Percentiles rank a stretch among this genome's conserved stretches.
Evolutionary conservation across 1,140 invertebrate genomes (phyloP).

Genomic region (Heliothis subflexa): DNA sequence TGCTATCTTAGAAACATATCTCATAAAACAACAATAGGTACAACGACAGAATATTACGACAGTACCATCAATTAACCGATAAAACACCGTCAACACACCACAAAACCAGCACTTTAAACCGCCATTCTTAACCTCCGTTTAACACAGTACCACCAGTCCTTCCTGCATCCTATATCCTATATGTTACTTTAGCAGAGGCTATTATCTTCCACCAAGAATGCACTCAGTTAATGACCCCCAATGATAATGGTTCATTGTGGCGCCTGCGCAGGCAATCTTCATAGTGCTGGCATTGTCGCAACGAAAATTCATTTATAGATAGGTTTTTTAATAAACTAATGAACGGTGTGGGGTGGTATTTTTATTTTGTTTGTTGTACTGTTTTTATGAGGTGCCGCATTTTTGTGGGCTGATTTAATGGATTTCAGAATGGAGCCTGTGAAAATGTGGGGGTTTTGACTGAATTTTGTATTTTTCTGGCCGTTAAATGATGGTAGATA

Average conservation of each 20-base stretch:
- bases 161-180: constrained; percentile 47
- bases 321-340: constrained; percentile 67
- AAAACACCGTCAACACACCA: too few relatives aligned
- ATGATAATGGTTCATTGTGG: constrained; percentile 76
- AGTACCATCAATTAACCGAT: too few relatives aligned
- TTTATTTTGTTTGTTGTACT: constrained; percentile 5
- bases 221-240: constrained; percentile 73
- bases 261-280: constrained; percentile 71
- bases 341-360: constrained; percentile 17
- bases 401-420: background rate
- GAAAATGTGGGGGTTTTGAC: background rate
- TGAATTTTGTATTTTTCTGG: background rate
- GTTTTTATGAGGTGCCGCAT: background rate
- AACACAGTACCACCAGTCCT: constrained; percentile 27
- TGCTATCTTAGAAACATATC: too few relatives aligned
- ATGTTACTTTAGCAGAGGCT: constrained; percentile 46
- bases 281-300: constrained; percentile 75
- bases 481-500: too few relatives aligned
- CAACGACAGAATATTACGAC: too few relatives aligned
- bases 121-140: background rate
- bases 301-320: constrained; percentile 62
- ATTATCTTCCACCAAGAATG: constrained; percentile 83
- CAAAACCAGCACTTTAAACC: background rate
- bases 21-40: too few relatives aligned
- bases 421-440: background rate